These are phyloP conservation scores for Drosophila sp. DNA, from an alignment of 1,140 invertebrate genomes.

Conservation along the genomic window DNA sequence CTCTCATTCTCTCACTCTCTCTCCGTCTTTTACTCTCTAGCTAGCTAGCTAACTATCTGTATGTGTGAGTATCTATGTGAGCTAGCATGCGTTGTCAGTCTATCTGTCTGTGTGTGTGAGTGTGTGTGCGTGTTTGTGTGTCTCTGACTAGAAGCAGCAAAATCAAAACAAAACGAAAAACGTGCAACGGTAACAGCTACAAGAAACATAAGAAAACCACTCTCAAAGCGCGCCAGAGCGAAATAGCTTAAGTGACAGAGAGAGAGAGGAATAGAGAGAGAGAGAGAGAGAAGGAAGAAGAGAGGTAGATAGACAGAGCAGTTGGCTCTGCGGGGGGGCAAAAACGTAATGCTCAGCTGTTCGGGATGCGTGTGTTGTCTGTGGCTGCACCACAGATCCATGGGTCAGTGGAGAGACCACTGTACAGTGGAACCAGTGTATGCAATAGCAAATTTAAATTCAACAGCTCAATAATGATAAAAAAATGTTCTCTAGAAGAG, in stretches of 20 bases:
- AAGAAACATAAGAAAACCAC: constrained; percentile 19
- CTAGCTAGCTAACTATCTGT: constrained; percentile 3
- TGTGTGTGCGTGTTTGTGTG: constrained; percentile 16
- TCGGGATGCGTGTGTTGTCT: constrained; percentile 41
- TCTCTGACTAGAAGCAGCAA: constrained; percentile 62
- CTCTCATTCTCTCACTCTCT: constrained; percentile 8
- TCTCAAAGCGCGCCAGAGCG: constrained; percentile 1
- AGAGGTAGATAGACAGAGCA: neutral
- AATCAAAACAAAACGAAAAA: constrained; percentile 82
- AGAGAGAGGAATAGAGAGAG: neutral
- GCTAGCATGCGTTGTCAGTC: constrained; percentile 28
- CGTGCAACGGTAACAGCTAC: constrained; percentile 58
- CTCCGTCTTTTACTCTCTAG: neutral
- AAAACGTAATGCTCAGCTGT: constrained; percentile 55
- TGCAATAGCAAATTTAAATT: too few species aligned
- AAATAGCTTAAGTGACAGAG: constrained; percentile 28
- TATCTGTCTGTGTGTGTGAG: constrained; percentile 9
- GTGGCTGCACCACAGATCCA: constrained; percentile 46
- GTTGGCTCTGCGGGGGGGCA: neutral
- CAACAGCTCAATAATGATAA: too few species aligned
- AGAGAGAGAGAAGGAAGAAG: neutral
- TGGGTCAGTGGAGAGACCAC: constrained; percentile 32
- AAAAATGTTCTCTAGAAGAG: too few species aligned
- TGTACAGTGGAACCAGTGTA: constrained; percentile 46
- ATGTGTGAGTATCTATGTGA: constrained; percentile 53